phyloP scores from a whole-genome alignment of 2,113 vertebrate species.

The Salminus brasiliensis region DNA sequence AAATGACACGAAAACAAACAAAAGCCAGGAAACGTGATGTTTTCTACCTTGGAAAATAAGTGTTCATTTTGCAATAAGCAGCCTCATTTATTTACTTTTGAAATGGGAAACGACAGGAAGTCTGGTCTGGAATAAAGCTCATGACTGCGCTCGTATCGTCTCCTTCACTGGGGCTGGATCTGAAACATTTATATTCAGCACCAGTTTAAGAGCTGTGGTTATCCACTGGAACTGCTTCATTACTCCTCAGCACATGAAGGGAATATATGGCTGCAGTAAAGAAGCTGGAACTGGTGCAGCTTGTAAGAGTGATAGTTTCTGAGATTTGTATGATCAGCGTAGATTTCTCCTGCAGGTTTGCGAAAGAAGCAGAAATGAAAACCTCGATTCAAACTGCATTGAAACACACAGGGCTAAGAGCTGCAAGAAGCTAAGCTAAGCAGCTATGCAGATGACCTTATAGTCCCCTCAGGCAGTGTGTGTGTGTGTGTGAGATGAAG shows the following conservation, averaged over 20 bases:
- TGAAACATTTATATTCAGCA: neutral
- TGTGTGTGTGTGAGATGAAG: neutral
- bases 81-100: neutral
- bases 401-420: neutral
- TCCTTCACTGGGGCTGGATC: neutral
- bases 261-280: neutral
- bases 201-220: neutral
- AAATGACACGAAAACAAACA: constrained; percentile 44
- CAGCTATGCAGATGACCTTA: constrained; percentile 2
- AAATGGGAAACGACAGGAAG: neutral
- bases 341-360: neutral
- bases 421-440: neutral
- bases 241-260: neutral
- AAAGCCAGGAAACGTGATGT: too few species aligned
- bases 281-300: neutral
- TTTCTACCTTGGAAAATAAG: neutral
- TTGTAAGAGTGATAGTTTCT: neutral
- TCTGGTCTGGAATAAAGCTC: neutral
- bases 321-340: neutral
- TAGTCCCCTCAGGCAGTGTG: neutral
- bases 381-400: neutral
- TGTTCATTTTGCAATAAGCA: neutral
- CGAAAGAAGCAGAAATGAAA: neutral
- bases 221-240: neutral
- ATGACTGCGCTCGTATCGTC: neutral